Conservation (phyloP, 2,113 vertebrate genomes). For the Patagioenas fasciata region DNA sequence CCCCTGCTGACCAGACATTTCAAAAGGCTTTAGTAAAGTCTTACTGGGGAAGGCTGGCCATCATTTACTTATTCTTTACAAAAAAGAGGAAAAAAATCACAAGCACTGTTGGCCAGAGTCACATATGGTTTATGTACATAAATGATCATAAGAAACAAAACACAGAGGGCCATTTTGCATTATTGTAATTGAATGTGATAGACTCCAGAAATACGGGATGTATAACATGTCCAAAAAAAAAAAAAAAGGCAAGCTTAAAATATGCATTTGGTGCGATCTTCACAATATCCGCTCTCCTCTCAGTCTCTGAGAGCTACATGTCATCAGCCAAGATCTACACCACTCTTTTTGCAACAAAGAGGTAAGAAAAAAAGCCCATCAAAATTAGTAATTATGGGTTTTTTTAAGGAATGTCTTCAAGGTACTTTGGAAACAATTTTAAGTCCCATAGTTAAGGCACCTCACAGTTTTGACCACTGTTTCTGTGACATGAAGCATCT, state of each 20-base stretch:
- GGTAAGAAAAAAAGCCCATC: neutral
- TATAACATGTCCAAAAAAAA: neutral
- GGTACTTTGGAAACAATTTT: neutral
- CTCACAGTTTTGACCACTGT: neutral
- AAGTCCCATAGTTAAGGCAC: neutral
- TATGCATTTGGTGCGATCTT: neutral
- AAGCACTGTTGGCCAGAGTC: neutral
- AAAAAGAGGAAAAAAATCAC: neutral
- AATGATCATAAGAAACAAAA: neutral
- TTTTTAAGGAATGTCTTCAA: neutral
- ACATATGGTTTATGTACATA: neutral
- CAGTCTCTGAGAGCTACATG: neutral
- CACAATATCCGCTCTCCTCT: neutral
- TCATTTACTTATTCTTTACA: no score
- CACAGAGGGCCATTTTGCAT: neutral
- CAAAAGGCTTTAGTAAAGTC: neutral
- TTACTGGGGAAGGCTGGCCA: neutral
- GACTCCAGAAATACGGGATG: neutral
- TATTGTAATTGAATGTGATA: neutral
- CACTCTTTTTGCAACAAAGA: neutral
- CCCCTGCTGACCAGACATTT: neutral
- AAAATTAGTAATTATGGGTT: neutral
- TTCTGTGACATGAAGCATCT: neutral
- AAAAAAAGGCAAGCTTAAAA: neutral
- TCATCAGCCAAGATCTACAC: neutral